phyloP scores from a whole-genome alignment of 2,888 invertebrate species.

The Thecocarcelia acutangulata region DNA sequence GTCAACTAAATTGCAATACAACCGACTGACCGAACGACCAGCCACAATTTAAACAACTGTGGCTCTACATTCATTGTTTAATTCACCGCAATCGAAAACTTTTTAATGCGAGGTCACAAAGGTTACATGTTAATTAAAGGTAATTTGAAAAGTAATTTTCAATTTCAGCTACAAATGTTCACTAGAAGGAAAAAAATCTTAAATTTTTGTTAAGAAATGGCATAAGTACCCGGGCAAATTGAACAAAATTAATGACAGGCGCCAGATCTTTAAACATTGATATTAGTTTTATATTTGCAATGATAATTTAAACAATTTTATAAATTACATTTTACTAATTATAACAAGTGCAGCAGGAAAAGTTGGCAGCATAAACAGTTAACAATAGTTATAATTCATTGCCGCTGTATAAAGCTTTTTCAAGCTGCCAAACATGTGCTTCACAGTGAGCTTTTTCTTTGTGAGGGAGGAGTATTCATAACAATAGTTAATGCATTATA shows the following conservation, averaged over 20 bases:
- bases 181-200: slow-evolving; percentile 8
- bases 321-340: slow-evolving; percentile 14
- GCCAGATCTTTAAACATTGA: slow-evolving; percentile 47
- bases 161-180: slow-evolving; percentile 22
- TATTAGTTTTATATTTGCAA: slow-evolving; percentile 2
- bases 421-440: not conserved
- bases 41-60: slow-evolving; percentile 40
- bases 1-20: slow-evolving; percentile 18
- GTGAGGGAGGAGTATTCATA: slow-evolving; percentile 32
- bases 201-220: slow-evolving; percentile 10
- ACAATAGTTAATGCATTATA: slow-evolving; percentile 14
- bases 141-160: slow-evolving; percentile 59
- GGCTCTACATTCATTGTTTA: slow-evolving; percentile 29
- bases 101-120: slow-evolving; percentile 44
- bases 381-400: no score
- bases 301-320: slow-evolving; percentile 33
- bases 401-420: slow-evolving; percentile 21
- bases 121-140: slow-evolving; percentile 64
- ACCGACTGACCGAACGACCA: not conserved
- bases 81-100: slow-evolving; percentile 32
- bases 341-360: not conserved
- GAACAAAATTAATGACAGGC: slow-evolving; percentile 57
- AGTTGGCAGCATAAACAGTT: no score
- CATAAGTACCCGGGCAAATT: slow-evolving; percentile 5
- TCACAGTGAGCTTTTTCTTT: slow-evolving; percentile 25